phyloP scores from a whole-genome alignment of 2,797 vertebrate species.

The Sciaenops ocellatus region DNA sequence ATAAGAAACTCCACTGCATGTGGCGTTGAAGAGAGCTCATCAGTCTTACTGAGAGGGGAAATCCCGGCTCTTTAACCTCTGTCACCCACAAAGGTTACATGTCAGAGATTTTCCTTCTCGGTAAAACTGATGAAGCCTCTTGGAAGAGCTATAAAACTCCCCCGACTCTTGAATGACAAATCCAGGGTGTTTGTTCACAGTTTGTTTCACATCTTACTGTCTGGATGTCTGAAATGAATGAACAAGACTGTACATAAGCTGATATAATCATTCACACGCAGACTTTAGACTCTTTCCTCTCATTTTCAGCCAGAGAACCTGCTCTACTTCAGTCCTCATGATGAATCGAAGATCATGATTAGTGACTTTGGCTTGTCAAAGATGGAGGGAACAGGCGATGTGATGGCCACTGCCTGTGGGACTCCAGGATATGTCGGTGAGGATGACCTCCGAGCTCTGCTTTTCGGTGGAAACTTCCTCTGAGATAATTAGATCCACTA shows the following conservation, averaged over 20 bases:
- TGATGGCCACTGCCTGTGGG: slow-evolving; percentile 97
- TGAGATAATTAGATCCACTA: slow-evolving; percentile 55
- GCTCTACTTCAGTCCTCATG: slow-evolving; percentile 94
- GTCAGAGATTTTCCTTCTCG: slow-evolving; percentile 45
- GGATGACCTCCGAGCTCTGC: slow-evolving; percentile 58
- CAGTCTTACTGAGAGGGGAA: slow-evolving; percentile 21
- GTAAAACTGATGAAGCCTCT: slow-evolving; percentile 39
- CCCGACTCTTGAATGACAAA: slow-evolving; percentile 19
- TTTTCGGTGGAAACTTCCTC: slow-evolving; percentile 43
- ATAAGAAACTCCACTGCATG: neutral
- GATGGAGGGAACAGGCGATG: slow-evolving; percentile 96
- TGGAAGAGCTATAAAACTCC: slow-evolving; percentile 24
- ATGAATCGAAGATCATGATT: slow-evolving; percentile 98
- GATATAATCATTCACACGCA: neutral
- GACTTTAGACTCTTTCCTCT: neutral
- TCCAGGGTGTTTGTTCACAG: slow-evolving; percentile 1
- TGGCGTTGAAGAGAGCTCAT: slow-evolving; percentile 1
- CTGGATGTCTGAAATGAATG: slow-evolving; percentile 3
- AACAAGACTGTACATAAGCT: neutral
- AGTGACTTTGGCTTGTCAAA: slow-evolving; percentile 97
- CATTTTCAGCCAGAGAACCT: slow-evolving; percentile 93
- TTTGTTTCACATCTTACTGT: slow-evolving; percentile 23
- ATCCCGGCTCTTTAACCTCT: slow-evolving; percentile 37
- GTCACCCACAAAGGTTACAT: slow-evolving; percentile 47
- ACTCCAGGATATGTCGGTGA: slow-evolving; percentile 97